These are phyloP conservation scores for Diorhabda elongata DNA, from an alignment of 1,140 invertebrate species.

Conservation along the genomic window DNA sequence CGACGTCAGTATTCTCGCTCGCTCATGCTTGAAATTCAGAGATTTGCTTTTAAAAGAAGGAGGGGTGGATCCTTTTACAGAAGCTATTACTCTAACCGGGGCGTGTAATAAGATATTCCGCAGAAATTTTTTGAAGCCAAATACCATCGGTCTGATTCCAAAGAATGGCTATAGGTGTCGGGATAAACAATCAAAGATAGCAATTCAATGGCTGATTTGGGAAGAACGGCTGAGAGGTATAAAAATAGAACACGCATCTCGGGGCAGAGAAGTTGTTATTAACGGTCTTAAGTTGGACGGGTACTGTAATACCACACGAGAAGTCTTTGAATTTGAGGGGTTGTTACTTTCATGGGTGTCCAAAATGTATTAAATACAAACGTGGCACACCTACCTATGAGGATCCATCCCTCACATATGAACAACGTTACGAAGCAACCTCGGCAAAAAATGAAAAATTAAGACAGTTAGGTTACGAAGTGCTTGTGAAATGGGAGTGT, in stretches of 20 bases:
- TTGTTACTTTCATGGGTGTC: constrained; percentile 11
- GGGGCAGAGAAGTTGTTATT: constrained; percentile 10
- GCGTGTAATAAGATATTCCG: constrained; percentile 25
- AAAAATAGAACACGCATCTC: constrained; percentile 18
- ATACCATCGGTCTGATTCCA: constrained; percentile 22
- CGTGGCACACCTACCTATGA: background rate
- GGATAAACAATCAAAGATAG: background rate
- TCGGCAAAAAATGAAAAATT: constrained; percentile 1
- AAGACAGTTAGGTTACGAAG: constrained; percentile 1
- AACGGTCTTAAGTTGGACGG: constrained; percentile 18
- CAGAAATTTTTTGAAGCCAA: constrained; percentile 20
- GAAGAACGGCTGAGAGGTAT: constrained; percentile 5
- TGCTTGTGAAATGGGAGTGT: constrained; percentile 18
- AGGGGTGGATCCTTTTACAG: too few relatives aligned
- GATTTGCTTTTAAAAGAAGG: too few relatives aligned
- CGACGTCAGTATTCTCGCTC: constrained; percentile 21
- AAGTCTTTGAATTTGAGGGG: constrained; percentile 13
- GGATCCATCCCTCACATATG: constrained; percentile 1
- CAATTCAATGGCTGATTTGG: constrained; percentile 7
- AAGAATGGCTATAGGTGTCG: constrained; percentile 10
- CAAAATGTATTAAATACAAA: constrained; percentile 5
- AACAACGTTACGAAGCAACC: background rate
- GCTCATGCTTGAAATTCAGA: too few relatives aligned
- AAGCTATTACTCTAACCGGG: background rate
- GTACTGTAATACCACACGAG: constrained; percentile 1